These are phyloP conservation scores for Latrodectus geometricus DNA, from an alignment of 1,140 invertebrate species.

Conservation along the genomic window DNA sequence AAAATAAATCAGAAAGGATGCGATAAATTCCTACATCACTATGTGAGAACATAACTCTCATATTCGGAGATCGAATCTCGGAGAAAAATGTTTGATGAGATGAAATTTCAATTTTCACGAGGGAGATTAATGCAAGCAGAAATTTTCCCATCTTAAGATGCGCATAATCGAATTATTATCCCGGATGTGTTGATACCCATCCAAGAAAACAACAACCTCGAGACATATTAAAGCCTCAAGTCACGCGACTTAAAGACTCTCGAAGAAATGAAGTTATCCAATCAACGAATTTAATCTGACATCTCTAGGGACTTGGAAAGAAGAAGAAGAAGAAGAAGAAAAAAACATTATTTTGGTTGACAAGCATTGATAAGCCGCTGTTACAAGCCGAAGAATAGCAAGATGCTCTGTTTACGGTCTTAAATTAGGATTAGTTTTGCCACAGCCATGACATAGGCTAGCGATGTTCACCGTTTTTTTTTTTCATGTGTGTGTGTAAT, in stretches of 20 bases:
- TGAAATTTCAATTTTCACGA: too few relatives aligned
- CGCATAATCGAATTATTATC: neutral
- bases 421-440: constrained; percentile 21
- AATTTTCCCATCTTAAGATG: neutral
- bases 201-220: neutral
- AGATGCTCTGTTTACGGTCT: constrained; percentile 18
- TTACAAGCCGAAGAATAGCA: neutral
- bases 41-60: too few relatives aligned
- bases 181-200: neutral
- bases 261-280: constrained; percentile 21
- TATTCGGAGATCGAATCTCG: too few relatives aligned
- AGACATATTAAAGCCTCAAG: neutral
- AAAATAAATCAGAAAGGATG: too few relatives aligned
- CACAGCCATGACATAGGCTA: neutral
- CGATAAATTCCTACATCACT: too few relatives aligned
- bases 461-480: neutral
- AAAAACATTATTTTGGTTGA: neutral
- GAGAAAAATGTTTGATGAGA: too few relatives aligned
- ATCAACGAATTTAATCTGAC: constrained; percentile 35
- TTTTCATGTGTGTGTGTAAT: neutral
- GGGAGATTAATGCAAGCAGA: neutral
- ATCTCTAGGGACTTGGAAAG: neutral
- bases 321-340: neutral
- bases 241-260: neutral
- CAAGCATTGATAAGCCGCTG: constrained; percentile 8